phyloP scores from a whole-genome alignment of 2,888 invertebrate genomes.

The Minunthozetes semirufus region DNA sequence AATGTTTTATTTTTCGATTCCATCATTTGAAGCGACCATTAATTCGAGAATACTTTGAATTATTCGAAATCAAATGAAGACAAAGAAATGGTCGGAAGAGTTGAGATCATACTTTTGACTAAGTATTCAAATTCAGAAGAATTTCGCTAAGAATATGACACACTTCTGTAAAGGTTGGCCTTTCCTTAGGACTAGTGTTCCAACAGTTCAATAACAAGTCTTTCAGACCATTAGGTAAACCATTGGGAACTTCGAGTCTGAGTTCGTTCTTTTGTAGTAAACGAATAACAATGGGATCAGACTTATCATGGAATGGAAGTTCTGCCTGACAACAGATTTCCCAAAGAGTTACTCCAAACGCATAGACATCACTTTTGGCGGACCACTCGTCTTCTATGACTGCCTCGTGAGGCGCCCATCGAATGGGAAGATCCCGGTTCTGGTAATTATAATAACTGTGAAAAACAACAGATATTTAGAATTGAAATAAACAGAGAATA shows the following conservation, averaged over 20 bases:
- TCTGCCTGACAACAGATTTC: slow-evolving; percentile 76
- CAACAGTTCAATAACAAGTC: slow-evolving; percentile 47
- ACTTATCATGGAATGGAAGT: slow-evolving; percentile 65
- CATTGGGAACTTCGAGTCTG: slow-evolving; percentile 43
- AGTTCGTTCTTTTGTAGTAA: slow-evolving; percentile 40
- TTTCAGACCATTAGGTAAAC: slow-evolving; percentile 46
- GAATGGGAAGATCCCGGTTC: slow-evolving; percentile 73
- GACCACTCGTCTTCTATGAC: slow-evolving; percentile 83
- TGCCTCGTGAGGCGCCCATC: slow-evolving; percentile 82
- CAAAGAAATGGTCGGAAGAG: too few species aligned
- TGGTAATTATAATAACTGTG: slow-evolving; percentile 67
- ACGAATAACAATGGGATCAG: slow-evolving; percentile 62
- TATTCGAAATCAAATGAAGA: too few species aligned
- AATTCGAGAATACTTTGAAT: too few species aligned
- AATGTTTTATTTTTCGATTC: too few species aligned
- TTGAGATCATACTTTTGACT: too few species aligned
- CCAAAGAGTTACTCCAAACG: slow-evolving; percentile 81
- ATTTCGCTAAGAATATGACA: slow-evolving; percentile 46
- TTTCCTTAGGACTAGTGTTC: slow-evolving; percentile 47
- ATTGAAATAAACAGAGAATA: background rate
- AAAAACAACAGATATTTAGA: background rate
- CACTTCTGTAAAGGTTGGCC: slow-evolving; percentile 50
- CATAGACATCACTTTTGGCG: slow-evolving; percentile 64
- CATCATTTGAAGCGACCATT: too few species aligned
- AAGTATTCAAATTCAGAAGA: too few species aligned